Evolutionary conservation across 53 echinoderm and acorn worm genomes (phyloP).

Genomic region (Zoroaster sp.): DNA sequence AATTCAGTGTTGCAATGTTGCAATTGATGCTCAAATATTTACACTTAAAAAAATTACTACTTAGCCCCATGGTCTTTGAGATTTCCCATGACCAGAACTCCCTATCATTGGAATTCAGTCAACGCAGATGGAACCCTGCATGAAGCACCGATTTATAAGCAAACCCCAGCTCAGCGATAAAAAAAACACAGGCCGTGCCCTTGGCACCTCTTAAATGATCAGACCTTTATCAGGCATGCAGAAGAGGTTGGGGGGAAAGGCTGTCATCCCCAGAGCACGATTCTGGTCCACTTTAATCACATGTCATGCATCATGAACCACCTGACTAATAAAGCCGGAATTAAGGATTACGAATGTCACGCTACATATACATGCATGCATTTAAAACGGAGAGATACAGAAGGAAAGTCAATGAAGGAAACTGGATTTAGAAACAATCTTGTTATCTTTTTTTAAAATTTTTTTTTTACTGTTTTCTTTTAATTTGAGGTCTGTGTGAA

Average conservation of each 20-base stretch:
- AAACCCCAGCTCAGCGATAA: not conserved
- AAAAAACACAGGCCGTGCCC: not conserved
- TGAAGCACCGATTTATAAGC: not conserved
- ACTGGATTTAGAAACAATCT: not conserved
- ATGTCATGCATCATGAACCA: conserved; percentile 17
- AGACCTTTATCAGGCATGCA: not conserved
- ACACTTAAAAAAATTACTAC: too few species aligned
- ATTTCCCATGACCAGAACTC: not conserved
- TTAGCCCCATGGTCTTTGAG: too few species aligned
- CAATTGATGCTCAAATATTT: too few species aligned
- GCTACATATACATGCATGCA: not conserved
- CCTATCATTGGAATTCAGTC: not conserved
- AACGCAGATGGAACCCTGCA: not conserved
- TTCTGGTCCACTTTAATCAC: not conserved
- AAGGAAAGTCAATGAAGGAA: not conserved
- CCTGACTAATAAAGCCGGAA: not conserved
- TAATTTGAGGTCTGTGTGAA: not conserved
- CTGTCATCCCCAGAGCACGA: conserved; percentile 1
- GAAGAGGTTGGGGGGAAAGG: not conserved
- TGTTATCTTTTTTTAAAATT: too few species aligned
- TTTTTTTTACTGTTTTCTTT: not conserved
- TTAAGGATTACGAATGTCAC: conserved; percentile 2
- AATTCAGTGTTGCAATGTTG: too few species aligned
- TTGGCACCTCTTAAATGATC: not conserved
- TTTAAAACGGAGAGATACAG: not conserved